A percentile compares a stretch with the other conserved stretches of the same genome.
phyloP scores from a whole-genome alignment of 2,888 invertebrate genomes.

The Lathronympha strigana region DNA sequence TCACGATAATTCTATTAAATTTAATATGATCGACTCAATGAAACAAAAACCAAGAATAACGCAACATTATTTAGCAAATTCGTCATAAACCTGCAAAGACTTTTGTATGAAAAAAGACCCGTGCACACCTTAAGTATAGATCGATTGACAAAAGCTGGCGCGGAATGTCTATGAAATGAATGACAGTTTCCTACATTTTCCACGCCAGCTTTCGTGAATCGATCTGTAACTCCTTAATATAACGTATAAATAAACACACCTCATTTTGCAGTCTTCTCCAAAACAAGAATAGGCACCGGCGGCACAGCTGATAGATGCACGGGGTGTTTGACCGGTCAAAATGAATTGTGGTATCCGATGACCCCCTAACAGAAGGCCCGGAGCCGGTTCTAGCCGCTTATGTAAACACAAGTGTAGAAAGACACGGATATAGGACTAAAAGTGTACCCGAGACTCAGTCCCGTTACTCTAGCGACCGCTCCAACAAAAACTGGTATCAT shows the following conservation, averaged over 20 bases:
- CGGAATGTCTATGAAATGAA: no score
- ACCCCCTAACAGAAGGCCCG: constrained; percentile 36
- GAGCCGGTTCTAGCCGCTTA: constrained; percentile 40
- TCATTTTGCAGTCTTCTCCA: constrained; percentile 4
- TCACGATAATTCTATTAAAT: no score
- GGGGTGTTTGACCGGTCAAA: constrained; percentile 37
- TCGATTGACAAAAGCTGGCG: no score
- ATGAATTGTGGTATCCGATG: constrained; percentile 35
- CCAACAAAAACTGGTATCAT: constrained; percentile 40
- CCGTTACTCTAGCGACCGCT: constrained; percentile 33
- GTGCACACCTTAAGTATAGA: no score
- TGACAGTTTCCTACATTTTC: no score
- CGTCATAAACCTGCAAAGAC: no score
- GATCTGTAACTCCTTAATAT: no score
- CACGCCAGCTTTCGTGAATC: no score
- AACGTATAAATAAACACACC: background rate
- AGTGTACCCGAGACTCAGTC: constrained; percentile 36
- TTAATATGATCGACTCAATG: no score
- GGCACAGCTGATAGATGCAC: constrained; percentile 28
- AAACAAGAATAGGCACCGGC: background rate
- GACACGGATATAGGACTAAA: constrained; percentile 42
- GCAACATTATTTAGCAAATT: no score
- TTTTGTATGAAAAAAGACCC: no score
- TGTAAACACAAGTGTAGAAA: constrained; percentile 42
- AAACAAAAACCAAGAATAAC: no score